Evolutionary conservation across 2,113 vertebrate genomes (phyloP).

Genomic region (Dolichotis patagonum): DNA sequence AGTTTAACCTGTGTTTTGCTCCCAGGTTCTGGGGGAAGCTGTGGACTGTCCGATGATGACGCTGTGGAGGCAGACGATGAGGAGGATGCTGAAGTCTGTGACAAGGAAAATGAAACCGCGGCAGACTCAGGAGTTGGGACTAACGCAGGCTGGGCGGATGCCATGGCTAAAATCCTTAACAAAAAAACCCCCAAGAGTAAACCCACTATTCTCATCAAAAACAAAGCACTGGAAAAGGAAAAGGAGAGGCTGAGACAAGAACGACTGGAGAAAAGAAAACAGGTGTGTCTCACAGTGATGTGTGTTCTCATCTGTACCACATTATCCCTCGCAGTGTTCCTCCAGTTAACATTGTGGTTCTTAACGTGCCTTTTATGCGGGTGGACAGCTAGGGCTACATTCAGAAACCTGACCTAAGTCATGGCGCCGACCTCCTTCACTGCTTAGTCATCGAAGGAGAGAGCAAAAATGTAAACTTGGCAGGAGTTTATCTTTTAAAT

Average conservation of each 20-base stretch:
- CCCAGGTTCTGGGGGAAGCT: constrained; percentile 77
- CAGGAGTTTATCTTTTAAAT: neutral
- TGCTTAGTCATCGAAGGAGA: neutral
- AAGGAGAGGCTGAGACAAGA: constrained; percentile 89
- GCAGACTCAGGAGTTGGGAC: constrained; percentile 76
- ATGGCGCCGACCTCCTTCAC: neutral
- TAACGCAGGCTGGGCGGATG: constrained; percentile 93
- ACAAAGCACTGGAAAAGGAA: constrained; percentile 90
- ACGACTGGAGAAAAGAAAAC: constrained; percentile 88
- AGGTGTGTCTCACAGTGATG: constrained; percentile 84
- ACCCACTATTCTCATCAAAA: constrained; percentile 91
- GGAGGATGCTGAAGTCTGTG: constrained; percentile 65
- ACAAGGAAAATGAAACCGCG: neutral
- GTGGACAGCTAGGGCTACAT: neutral
- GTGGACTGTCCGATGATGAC: constrained; percentile 77
- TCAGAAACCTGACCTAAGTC: neutral
- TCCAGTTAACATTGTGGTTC: neutral
- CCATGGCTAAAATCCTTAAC: constrained; percentile 96
- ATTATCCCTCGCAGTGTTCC: neutral
- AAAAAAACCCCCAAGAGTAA: constrained; percentile 89
- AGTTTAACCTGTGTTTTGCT: neutral
- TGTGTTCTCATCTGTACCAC: neutral
- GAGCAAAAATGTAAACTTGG: neutral
- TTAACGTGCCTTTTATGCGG: neutral
- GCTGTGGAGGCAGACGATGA: constrained; percentile 84